Conservation (phyloP, 2,888 invertebrate species). For the Agonopterix heracliana region DNA sequence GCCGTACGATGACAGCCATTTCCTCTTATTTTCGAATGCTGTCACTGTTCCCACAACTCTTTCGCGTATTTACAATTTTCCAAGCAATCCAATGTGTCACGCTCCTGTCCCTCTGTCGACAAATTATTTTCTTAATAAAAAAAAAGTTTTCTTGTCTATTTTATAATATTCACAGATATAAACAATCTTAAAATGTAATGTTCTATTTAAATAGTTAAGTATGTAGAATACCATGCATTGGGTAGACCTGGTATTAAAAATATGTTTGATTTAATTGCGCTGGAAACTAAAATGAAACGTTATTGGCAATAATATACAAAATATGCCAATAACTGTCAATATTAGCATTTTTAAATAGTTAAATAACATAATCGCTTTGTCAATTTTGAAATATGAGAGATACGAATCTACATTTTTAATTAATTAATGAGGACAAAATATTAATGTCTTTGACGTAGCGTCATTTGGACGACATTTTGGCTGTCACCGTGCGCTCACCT, state of each 20-base stretch:
- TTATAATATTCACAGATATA: no score
- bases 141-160: no score
- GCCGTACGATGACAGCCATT: constrained; percentile 60
- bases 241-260: no score
- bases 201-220: no score
- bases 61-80: constrained; percentile 37
- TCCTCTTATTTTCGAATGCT: constrained; percentile 56
- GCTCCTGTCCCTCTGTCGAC: constrained; percentile 32
- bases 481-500: constrained; percentile 65
- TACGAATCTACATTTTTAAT: constrained; percentile 27
- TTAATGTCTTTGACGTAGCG: constrained; percentile 34
- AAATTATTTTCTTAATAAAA: constrained; percentile 30
- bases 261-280: no score
- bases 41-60: constrained; percentile 43
- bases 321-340: constrained; percentile 1
- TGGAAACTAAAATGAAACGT: no score
- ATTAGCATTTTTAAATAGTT: background rate
- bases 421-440: constrained; percentile 45
- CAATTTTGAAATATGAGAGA: background rate
- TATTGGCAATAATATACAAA: background rate
- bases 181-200: no score
- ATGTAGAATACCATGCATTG: no score
- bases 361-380: constrained; percentile 4
- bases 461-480: constrained; percentile 24
- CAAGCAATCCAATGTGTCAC: constrained; percentile 22